A percentile compares a stretch with the other conserved stretches of the same genome.
Evolutionary conservation across 1,140 invertebrate species (phyloP).

Genomic region (Drosophila insularis): DNA sequence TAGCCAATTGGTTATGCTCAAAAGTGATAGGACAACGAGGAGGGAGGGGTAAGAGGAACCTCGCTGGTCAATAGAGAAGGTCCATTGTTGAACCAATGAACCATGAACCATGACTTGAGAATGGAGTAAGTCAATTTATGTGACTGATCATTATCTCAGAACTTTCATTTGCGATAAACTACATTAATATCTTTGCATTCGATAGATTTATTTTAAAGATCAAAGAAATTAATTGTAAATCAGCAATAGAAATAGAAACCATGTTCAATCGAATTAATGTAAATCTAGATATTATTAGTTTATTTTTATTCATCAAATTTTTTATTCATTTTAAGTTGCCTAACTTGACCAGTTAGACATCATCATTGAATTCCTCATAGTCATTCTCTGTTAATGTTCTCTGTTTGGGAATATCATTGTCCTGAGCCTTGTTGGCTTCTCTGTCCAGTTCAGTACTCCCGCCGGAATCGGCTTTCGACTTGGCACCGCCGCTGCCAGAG

Average conservation of each 20-base stretch:
- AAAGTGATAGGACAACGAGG: neutral
- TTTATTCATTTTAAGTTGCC: neutral
- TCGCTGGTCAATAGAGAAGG: no score
- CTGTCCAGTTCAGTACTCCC: no score
- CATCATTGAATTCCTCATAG: conserved; percentile 48
- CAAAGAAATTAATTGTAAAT: no score
- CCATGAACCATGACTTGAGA: no score
- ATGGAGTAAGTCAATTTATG: no score
- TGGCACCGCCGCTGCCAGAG: conserved; percentile 15
- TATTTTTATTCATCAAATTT: neutral
- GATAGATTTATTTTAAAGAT: no score
- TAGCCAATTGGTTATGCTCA: neutral
- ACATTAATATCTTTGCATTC: no score
- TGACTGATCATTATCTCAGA: no score
- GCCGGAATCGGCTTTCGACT: neutral
- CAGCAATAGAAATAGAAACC: neutral
- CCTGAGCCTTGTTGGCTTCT: neutral
- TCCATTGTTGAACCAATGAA: no score
- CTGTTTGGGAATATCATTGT: neutral
- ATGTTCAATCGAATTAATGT: no score
- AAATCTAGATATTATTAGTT: neutral
- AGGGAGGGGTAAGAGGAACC: no score
- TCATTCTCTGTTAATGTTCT: conserved; percentile 21
- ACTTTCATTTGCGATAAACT: no score
- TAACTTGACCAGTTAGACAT: conserved; percentile 13